Evolutionary conservation across 2,113 vertebrate species (phyloP).

Genomic region (Apteryx owenii): DNA sequence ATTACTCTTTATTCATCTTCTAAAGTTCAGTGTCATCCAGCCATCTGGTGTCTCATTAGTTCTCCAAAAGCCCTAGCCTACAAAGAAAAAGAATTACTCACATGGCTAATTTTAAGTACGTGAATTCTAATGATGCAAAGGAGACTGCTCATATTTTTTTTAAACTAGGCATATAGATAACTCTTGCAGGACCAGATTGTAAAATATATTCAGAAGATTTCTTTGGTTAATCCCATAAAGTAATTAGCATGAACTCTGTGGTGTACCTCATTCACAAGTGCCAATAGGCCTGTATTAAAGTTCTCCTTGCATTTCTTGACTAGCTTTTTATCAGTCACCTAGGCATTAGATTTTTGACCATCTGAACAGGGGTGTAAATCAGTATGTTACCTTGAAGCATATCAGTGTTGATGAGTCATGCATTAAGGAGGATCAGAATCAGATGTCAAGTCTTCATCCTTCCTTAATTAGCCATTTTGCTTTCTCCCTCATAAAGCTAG

Average conservation of each 20-base stretch:
- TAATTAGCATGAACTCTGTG: not conserved
- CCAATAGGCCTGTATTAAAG: not conserved
- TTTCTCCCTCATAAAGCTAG: not conserved
- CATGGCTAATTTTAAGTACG: slow-evolving; percentile 37
- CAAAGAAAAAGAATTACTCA: not conserved
- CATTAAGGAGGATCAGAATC: not conserved
- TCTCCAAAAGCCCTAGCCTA: slow-evolving; percentile 31
- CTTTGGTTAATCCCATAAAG: not conserved
- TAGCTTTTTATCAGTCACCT: not conserved
- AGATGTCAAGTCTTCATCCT: not conserved
- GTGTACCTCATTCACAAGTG: not conserved
- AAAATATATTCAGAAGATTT: not conserved
- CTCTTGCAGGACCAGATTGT: not conserved
- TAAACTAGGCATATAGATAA: not conserved
- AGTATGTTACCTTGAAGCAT: not conserved
- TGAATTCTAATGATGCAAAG: slow-evolving; percentile 3
- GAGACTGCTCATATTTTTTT: slow-evolving; percentile 43
- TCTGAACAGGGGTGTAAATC: not conserved
- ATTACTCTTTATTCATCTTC: slow-evolving; percentile 55
- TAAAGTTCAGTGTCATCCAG: slow-evolving; percentile 53
- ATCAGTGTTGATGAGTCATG: not conserved
- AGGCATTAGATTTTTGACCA: not conserved
- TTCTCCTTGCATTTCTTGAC: not conserved
- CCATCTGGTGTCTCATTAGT: slow-evolving; percentile 58
- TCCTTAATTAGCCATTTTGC: not conserved